Evolutionary conservation across 2,113 vertebrate genomes (phyloP).

Genomic region (Sturnira hondurensis): DNA sequence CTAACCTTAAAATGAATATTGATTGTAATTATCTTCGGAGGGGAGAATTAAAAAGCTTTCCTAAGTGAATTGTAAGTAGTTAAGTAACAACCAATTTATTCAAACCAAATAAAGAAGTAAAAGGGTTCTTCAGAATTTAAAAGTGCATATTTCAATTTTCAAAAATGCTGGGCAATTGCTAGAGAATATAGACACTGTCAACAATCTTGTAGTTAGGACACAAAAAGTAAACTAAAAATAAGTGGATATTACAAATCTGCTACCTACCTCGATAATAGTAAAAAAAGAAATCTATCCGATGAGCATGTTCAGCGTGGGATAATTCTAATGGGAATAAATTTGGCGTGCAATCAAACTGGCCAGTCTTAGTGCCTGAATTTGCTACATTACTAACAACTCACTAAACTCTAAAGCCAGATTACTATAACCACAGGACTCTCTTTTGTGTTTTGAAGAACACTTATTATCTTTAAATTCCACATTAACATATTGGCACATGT

Average conservation of each 20-base stretch:
- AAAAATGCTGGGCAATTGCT: neutral
- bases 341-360: neutral
- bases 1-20: neutral
- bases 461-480: slow-evolving; percentile 4
- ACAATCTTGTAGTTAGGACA: neutral
- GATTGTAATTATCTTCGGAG: neutral
- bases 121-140: neutral
- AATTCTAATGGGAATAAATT: neutral
- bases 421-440: neutral
- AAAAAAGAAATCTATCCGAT: neutral
- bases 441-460: neutral
- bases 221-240: neutral
- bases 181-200: neutral
- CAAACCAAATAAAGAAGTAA: neutral
- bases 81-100: neutral
- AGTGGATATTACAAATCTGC: neutral
- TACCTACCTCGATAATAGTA: neutral
- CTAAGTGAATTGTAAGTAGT: neutral
- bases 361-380: neutral
- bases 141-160: neutral
- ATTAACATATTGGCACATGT: neutral
- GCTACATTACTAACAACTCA: neutral
- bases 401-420: neutral
- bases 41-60: neutral
- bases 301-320: neutral